Conservation (phyloP, 2,113 vertebrate genomes). For the Trochalopteron elliotii region DNA sequence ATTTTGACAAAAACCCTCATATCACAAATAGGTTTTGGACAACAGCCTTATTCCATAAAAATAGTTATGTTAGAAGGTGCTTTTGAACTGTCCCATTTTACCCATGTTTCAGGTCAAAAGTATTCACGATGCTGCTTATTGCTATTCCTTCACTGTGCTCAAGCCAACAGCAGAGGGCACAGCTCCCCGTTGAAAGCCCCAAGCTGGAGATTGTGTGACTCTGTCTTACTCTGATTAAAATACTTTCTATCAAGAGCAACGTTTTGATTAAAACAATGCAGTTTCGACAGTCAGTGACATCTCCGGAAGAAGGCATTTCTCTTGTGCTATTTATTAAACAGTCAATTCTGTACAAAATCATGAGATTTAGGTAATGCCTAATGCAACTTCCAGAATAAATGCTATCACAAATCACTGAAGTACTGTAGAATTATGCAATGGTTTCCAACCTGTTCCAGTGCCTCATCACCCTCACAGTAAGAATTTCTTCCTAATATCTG, state of each 20-base stretch:
- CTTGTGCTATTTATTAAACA: background rate
- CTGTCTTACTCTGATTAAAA: background rate
- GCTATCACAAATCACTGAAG: background rate
- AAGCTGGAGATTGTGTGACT: too few species aligned
- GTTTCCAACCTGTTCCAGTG: background rate
- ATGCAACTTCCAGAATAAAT: background rate
- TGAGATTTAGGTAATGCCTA: background rate
- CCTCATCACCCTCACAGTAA: background rate
- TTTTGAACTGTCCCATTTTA: background rate
- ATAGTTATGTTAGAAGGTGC: background rate
- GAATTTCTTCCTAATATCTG: background rate
- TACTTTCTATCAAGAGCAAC: background rate
- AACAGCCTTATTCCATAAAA: background rate
- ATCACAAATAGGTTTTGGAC: background rate
- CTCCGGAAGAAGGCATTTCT: background rate
- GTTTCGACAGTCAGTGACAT: background rate
- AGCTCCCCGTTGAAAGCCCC: background rate
- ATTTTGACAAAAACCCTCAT: background rate
- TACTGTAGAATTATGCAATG: background rate
- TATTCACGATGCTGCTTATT: background rate
- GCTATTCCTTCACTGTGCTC: background rate
- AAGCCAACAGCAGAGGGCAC: conserved; percentile 56
- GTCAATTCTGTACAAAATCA: background rate
- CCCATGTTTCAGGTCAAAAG: background rate
- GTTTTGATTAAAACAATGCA: background rate